phyloP scores from a whole-genome alignment of 2,113 vertebrate species.

The Myanophis thanlyinensis region DNA sequence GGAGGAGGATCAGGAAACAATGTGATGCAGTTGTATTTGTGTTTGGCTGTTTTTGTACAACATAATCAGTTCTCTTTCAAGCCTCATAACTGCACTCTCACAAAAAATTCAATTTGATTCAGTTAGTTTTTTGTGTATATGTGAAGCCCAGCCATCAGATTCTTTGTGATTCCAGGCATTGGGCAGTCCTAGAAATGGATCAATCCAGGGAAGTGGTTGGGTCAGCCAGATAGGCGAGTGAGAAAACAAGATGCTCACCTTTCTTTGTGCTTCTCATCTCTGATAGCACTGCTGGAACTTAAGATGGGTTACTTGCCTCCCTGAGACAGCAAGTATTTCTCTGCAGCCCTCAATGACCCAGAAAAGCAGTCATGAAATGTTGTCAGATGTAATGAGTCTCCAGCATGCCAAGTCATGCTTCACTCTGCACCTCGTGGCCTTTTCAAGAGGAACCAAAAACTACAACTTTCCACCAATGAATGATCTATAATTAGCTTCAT shows the following conservation, averaged over 20 bases:
- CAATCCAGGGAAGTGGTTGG: background rate
- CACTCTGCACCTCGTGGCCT: background rate
- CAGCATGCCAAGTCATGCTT: background rate
- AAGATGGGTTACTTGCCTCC: background rate
- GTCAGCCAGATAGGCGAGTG: background rate
- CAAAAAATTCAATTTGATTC: background rate
- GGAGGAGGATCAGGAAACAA: background rate
- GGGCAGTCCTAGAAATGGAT: background rate
- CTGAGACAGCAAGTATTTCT: background rate
- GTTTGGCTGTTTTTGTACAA: background rate
- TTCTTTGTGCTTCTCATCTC: background rate
- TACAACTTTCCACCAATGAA: background rate
- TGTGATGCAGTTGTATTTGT: background rate
- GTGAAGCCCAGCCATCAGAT: background rate
- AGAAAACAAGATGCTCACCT: background rate
- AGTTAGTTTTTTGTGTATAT: background rate
- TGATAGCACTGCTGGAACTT: background rate
- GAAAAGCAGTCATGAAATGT: background rate
- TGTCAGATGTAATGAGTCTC: background rate
- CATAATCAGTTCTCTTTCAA: background rate
- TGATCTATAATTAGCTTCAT: constrained; percentile 19
- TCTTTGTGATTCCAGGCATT: background rate
- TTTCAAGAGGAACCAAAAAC: background rate
- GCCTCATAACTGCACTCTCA: background rate
- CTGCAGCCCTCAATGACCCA: background rate